Conservation (phyloP, 2,888 invertebrate species). For the Auanema freiburgensis region DNA sequence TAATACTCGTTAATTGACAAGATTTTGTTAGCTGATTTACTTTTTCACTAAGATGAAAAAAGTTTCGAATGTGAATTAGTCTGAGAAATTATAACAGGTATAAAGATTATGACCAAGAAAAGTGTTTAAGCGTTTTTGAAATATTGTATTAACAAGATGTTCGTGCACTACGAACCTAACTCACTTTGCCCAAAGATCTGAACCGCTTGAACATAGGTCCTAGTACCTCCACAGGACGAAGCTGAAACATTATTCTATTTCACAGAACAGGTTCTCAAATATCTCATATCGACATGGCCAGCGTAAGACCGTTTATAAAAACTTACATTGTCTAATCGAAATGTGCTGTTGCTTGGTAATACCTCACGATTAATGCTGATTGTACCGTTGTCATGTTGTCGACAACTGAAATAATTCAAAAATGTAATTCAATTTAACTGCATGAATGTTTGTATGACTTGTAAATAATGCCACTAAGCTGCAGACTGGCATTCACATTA, state of each 20-base stretch:
- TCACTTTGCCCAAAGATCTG: slow-evolving; percentile 18
- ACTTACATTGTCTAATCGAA: slow-evolving; percentile 18
- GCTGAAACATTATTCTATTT: slow-evolving; percentile 22
- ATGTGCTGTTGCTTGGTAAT: slow-evolving; percentile 15
- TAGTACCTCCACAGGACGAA: slow-evolving; percentile 38
- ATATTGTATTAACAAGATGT: too few species aligned
- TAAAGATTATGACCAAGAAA: too few species aligned
- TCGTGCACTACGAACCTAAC: slow-evolving; percentile 1
- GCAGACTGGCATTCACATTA: slow-evolving; percentile 30
- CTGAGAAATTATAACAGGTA: too few species aligned
- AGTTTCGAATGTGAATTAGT: too few species aligned
- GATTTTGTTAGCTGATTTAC: too few species aligned
- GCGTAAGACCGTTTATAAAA: not conserved
- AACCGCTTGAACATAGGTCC: slow-evolving; percentile 41
- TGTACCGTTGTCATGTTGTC: slow-evolving; percentile 28
- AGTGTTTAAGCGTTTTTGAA: too few species aligned
- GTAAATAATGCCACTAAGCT: slow-evolving; percentile 33
- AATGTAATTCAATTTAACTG: slow-evolving; percentile 3
- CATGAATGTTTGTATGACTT: slow-evolving; percentile 16
- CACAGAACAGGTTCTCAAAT: slow-evolving; percentile 5
- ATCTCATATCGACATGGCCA: not conserved
- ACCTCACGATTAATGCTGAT: slow-evolving; percentile 18
- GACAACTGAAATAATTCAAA: slow-evolving; percentile 26
- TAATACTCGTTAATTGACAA: too few species aligned
- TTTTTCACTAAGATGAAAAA: too few species aligned